Evolutionary conservation across 2,888 invertebrate genomes (phyloP).

Genomic region (Leptodirus hochenwartii): DNA sequence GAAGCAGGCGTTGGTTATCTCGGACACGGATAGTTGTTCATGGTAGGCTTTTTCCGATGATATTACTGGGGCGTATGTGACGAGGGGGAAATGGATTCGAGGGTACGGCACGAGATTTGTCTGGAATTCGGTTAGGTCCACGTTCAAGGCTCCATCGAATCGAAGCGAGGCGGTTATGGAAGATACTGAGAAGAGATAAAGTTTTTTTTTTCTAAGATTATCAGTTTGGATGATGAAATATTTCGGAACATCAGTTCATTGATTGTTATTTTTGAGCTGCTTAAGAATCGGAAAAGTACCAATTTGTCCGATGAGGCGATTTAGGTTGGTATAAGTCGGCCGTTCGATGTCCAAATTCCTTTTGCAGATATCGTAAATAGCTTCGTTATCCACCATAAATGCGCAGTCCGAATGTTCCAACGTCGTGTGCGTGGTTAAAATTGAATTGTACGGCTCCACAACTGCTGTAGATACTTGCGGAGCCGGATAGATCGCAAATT

Average conservation of each 20-base stretch:
- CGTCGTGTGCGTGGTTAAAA: conserved; percentile 48
- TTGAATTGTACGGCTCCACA: conserved; percentile 61
- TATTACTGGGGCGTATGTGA: conserved; percentile 55
- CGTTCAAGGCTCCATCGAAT: conserved; percentile 46
- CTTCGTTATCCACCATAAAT: conserved; percentile 60
- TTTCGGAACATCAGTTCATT: too few relatives aligned
- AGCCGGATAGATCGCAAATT: conserved; percentile 67
- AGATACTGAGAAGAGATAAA: too few relatives aligned
- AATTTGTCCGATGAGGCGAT: conserved; percentile 57
- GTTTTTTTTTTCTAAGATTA: too few relatives aligned
- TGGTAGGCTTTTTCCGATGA: conserved; percentile 42
- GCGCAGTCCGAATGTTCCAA: conserved; percentile 51
- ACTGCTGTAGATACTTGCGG: conserved; percentile 54
- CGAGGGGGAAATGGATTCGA: conserved; percentile 69
- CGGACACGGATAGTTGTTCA: conserved; percentile 42
- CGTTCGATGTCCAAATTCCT: conserved; percentile 52
- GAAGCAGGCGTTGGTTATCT: conserved; percentile 65
- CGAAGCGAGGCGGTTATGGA: conserved; percentile 51
- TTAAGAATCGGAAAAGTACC: too few relatives aligned
- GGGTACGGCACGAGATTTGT: conserved; percentile 76
- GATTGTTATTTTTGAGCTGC: too few relatives aligned
- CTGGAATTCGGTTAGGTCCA: conserved; percentile 55
- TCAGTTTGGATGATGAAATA: too few relatives aligned
- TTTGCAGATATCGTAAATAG: conserved; percentile 57
- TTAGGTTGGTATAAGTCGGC: conserved; percentile 76